Conservation (phyloP, 2,113 vertebrate species). For the Pardalotus punctatus region DNA sequence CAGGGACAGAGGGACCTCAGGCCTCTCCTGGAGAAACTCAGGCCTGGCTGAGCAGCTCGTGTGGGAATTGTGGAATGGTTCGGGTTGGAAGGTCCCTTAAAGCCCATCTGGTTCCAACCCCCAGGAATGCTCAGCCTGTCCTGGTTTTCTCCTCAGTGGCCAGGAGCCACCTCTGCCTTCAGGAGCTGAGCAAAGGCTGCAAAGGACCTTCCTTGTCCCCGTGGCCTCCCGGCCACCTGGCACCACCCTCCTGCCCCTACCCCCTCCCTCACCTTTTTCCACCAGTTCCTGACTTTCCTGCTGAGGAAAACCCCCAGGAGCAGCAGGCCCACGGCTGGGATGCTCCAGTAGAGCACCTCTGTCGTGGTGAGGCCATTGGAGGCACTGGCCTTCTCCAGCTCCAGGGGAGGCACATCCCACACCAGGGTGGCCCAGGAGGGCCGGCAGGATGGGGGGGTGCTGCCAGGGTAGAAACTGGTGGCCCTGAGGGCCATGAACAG, state of each 20-base stretch:
- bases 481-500: background rate
- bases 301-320: background rate
- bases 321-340: background rate
- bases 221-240: too few species aligned
- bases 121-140: background rate
- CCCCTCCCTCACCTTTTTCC: background rate
- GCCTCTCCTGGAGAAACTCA: background rate
- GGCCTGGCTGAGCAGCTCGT: background rate
- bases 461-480: background rate
- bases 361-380: fast-evolving
- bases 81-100: background rate
- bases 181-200: background rate
- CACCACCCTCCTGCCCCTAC: background rate
- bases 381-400: background rate
- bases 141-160: background rate
- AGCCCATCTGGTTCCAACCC: background rate
- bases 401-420: background rate
- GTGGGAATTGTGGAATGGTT: background rate
- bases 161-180: background rate
- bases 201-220: background rate
- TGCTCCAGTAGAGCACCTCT: background rate
- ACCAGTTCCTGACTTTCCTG: fast-evolving
- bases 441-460: fast-evolving
- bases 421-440: slow-evolving; percentile 1
- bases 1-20: background rate